phyloP scores from a whole-genome alignment of 2,113 vertebrate genomes.

The Xiphias gladius region DNA sequence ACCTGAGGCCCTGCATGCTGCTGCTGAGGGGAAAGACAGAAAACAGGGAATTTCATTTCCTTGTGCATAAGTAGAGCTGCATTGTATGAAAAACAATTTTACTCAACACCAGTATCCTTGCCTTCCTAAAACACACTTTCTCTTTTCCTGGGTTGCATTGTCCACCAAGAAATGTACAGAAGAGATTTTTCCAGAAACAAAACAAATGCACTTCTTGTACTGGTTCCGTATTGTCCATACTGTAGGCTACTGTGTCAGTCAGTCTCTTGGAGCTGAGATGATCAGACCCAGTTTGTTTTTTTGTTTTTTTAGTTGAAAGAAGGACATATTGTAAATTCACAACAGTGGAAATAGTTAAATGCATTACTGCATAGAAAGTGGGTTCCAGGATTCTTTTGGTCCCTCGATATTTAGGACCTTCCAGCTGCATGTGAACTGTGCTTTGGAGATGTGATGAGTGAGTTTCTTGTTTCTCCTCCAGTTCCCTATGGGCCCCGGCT shows the following conservation, averaged over 20 bases:
- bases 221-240: background rate
- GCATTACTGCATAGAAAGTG: background rate
- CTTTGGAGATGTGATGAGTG: constrained; percentile 15
- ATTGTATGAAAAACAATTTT: background rate
- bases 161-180: background rate
- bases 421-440: background rate
- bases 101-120: too few relatives aligned
- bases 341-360: background rate
- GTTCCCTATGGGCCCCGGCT: constrained; percentile 98
- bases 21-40: background rate
- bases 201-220: constrained; percentile 24
- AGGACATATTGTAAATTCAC: background rate
- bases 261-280: background rate
- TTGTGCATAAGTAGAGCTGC: background rate
- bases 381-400: background rate
- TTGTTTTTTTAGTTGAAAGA: background rate
- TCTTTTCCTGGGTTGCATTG: background rate
- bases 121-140: background rate
- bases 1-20: background rate
- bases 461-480: constrained; percentile 66
- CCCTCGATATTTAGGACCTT: background rate
- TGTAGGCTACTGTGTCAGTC: constrained; percentile 12
- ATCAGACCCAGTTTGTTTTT: background rate
- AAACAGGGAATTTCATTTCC: background rate
- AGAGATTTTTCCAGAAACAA: constrained; percentile 1